phyloP scores from a whole-genome alignment of 2,797 vertebrate species.

The Amniataba percoides region DNA sequence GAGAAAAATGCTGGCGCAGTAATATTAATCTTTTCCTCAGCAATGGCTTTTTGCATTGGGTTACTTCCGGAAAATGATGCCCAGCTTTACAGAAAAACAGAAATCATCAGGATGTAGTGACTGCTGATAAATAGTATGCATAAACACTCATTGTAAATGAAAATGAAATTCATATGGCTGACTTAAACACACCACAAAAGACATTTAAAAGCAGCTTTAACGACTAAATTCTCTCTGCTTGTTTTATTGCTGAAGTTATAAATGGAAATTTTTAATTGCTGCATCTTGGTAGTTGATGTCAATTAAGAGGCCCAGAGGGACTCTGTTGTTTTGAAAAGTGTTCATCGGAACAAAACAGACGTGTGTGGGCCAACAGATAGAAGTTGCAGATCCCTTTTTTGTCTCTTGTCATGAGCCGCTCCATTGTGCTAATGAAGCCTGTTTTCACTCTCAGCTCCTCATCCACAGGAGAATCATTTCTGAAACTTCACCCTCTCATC shows the following conservation, averaged over 20 bases:
- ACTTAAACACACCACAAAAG: slow-evolving; percentile 9
- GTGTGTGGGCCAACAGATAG: slow-evolving; percentile 22
- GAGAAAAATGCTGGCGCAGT: slow-evolving; percentile 57
- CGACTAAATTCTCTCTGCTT: slow-evolving; percentile 10
- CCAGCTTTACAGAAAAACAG: slow-evolving; percentile 16
- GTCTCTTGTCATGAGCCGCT: slow-evolving; percentile 36
- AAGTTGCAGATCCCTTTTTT: slow-evolving; percentile 28
- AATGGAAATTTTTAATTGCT: slow-evolving; percentile 67
- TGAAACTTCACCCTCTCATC: slow-evolving; percentile 48
- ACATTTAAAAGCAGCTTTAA: slow-evolving; percentile 22
- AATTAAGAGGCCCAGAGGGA: slow-evolving; percentile 58
- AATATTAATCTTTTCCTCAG: slow-evolving; percentile 56
- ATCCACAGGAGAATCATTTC: slow-evolving; percentile 48
- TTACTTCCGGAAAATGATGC: slow-evolving; percentile 47
- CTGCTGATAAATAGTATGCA: not conserved
- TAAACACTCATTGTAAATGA: not conserved
- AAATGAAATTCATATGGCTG: not conserved
- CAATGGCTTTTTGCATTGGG: slow-evolving; percentile 36
- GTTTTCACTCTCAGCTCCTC: slow-evolving; percentile 45
- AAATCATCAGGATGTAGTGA: not conserved
- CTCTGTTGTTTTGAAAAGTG: slow-evolving; percentile 38
- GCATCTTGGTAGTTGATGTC: slow-evolving; percentile 57
- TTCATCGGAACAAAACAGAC: slow-evolving; percentile 45
- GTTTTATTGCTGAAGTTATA: slow-evolving; percentile 36
- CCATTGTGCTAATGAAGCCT: slow-evolving; percentile 68